A percentile compares a stretch with the other conserved stretches of the same genome.
Evolutionary conservation across 2,797 vertebrate species (phyloP).

Genomic region (Ptychadena robeensis): DNA sequence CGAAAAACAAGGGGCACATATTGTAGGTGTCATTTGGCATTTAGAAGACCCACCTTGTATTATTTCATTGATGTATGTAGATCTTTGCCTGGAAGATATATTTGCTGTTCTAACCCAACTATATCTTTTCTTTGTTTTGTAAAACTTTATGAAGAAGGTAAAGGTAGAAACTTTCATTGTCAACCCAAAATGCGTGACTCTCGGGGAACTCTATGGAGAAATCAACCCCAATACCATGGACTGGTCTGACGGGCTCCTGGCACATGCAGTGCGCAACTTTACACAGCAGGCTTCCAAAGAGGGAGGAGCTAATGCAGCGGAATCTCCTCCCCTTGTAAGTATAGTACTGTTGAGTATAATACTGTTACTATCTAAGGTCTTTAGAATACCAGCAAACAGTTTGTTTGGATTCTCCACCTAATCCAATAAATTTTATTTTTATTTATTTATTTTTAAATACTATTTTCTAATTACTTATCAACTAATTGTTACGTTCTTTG

Average conservation of each 20-base stretch:
- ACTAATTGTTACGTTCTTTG: no score
- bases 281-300: slow-evolving; percentile 56
- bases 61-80: neutral
- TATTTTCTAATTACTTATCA: no score
- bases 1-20: no score
- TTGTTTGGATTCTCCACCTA: no score
- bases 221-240: slow-evolving; percentile 70
- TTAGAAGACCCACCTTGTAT: neutral
- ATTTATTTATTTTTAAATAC: no score
- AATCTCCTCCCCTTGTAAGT: neutral
- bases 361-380: no score
- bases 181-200: slow-evolving; percentile 72
- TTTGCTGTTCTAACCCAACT: neutral
- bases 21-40: no score
- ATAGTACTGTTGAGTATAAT: no score
- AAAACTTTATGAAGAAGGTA: slow-evolving; percentile 62
- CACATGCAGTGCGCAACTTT: slow-evolving; percentile 67
- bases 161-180: slow-evolving; percentile 70
- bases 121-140: neutral
- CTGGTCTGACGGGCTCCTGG: slow-evolving; percentile 73
- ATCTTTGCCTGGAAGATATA: neutral
- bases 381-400: no score
- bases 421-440: no score
- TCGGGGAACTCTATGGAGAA: slow-evolving; percentile 71
- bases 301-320: neutral